Evolutionary conservation across 2,113 vertebrate genomes (phyloP).

Genomic region (Myrmecobius fasciatus): DNA sequence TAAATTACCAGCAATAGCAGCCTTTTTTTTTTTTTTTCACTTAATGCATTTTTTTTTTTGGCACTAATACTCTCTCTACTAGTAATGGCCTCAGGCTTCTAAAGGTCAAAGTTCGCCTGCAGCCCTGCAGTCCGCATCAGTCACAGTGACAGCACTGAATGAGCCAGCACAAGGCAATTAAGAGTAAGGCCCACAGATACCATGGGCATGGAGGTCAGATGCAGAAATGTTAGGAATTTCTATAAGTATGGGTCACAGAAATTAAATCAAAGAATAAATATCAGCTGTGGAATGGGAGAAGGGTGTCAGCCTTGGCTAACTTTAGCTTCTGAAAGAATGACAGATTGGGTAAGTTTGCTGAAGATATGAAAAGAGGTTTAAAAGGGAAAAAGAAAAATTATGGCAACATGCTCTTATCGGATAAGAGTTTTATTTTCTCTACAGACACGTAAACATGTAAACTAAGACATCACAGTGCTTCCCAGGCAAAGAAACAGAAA

Average conservation of each 20-base stretch:
- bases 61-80: constrained; percentile 81
- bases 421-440: constrained; percentile 82
- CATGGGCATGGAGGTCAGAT: constrained; percentile 88
- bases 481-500: constrained; percentile 80
- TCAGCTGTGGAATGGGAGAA: constrained; percentile 88
- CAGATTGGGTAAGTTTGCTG: constrained; percentile 82
- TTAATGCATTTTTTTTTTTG: constrained; percentile 77
- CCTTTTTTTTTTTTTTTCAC: constrained; percentile 82
- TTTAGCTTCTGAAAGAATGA: constrained; percentile 84
- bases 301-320: constrained; percentile 84
- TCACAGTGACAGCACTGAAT: constrained; percentile 93
- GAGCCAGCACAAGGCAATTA: constrained; percentile 87
- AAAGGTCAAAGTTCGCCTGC: constrained; percentile 90
- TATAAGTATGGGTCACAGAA: constrained; percentile 90
- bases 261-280: constrained; percentile 90
- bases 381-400: constrained; percentile 74
- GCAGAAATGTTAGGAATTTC: constrained; percentile 91
- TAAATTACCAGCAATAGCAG: constrained; percentile 92
- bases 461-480: constrained; percentile 89
- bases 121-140: constrained; percentile 91
- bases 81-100: constrained; percentile 88
- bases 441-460: constrained; percentile 87
- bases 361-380: constrained; percentile 84
- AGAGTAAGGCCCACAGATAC: constrained; percentile 88
- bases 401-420: constrained; percentile 82